Evolutionary conservation across 2,113 vertebrate species (phyloP), one percentile per base, ranked within the genome.

Genomic region (Dicentrarchus labrax): DNA sequence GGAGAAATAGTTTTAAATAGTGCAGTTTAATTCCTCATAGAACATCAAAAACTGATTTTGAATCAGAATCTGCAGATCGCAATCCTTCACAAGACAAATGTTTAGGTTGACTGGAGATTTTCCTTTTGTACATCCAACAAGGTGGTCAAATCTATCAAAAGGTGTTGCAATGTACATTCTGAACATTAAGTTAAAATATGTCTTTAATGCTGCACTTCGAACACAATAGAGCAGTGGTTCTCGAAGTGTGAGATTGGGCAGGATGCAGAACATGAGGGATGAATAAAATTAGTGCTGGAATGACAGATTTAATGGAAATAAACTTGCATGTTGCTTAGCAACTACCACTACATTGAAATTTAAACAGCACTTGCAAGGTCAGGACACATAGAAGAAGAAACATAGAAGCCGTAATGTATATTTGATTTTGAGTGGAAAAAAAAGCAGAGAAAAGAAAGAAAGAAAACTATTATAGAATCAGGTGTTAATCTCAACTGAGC

Each of bases 271-370:
- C 83, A 91, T 51, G 78, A 87, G 68, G 62, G 59, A 71, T 65
- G 82, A 83, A 91, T 88, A 87, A 68, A 83, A 89, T 87, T 77
- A 82, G 79, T 59, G 19, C 82, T 17, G 64, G 24, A 72, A 81
- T 74, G 82, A 88, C 83, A 77, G 83, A 76, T 79, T 85, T 67
- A 86, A 88, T 88, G 84, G 71, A 85, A 89, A 83, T 80, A 92
- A 92, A 88, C 68, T 39, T 77, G 66, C 50, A 74, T 61, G 91
- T 92, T 90, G 89, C 91, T 76, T 72, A 86, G 91, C 88, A 91
- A 92, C 88, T 82, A 82, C 54, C 45, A 72, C 76, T 85, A 74
- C 68, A 10, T 76, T 78, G 6, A 79, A 45, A 83, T 76, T 51
- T 50, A 80, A 85, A 71, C 76, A 47, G 64, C 76, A 43, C 47